Conservation (phyloP, 2,797 vertebrate species). For the Sebastiscus albofasciatus region DNA sequence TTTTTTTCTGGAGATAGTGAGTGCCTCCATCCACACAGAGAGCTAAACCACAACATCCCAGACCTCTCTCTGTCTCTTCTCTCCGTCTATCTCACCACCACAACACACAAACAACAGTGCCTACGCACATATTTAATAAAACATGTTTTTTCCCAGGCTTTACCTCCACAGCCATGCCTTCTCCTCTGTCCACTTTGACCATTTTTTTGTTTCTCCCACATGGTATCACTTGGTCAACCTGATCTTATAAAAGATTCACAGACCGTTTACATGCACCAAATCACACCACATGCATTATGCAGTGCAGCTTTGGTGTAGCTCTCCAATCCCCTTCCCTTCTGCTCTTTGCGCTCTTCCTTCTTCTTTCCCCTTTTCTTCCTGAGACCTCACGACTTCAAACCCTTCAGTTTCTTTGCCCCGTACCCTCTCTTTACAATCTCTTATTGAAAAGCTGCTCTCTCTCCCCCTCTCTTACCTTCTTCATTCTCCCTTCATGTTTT, state of each 20-base stretch:
- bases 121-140: constrained; percentile 50
- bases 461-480: neutral
- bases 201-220: constrained; percentile 55
- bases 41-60: constrained; percentile 42
- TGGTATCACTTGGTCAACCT: constrained; percentile 68
- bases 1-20: constrained; percentile 26
- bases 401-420: neutral
- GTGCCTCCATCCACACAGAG: constrained; percentile 28
- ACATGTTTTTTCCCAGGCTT: constrained; percentile 22
- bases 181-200: constrained; percentile 44
- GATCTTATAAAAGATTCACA: constrained; percentile 76
- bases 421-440: neutral
- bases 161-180: constrained; percentile 13
- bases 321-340: constrained; percentile 36
- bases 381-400: constrained; percentile 6
- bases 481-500: neutral
- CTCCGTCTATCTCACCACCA: constrained; percentile 5
- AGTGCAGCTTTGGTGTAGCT: constrained; percentile 42
- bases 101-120: constrained; percentile 40
- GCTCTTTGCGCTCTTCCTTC: constrained; percentile 31
- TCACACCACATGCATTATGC: constrained; percentile 77
- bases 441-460: constrained; percentile 18
- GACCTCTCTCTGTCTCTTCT: neutral
- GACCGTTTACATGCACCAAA: constrained; percentile 77
- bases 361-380: neutral